These are phyloP conservation scores for Cichlasoma orientale DNA, from an alignment of 2,797 vertebrate species.

Conservation along the genomic window DNA sequence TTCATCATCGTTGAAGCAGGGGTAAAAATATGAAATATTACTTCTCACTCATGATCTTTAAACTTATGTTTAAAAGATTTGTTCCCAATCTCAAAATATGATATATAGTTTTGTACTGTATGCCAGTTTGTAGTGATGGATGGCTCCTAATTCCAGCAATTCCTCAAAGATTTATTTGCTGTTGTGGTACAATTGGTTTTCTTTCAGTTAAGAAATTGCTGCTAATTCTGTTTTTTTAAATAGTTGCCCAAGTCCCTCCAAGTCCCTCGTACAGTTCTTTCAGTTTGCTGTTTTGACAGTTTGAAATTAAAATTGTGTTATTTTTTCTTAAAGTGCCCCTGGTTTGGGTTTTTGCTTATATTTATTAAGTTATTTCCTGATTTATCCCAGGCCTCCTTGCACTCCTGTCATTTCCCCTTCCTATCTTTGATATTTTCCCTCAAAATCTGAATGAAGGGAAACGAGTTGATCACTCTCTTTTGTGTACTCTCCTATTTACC, in stretches of 20 bases:
- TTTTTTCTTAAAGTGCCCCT: neutral
- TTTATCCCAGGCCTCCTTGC: neutral
- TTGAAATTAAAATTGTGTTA: neutral
- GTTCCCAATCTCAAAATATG: neutral
- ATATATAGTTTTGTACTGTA: neutral
- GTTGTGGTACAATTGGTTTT: neutral
- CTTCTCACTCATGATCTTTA: neutral
- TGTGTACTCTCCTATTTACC: neutral
- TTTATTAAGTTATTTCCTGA: too few species aligned
- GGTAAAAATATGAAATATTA: neutral
- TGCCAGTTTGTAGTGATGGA: neutral
- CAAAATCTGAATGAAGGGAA: neutral
- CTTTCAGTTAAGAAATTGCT: neutral
- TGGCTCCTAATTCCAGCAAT: neutral
- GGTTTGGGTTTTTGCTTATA: neutral
- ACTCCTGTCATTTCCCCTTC: neutral
- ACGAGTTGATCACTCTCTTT: neutral
- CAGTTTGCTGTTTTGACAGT: neutral
- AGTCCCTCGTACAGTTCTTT: neutral
- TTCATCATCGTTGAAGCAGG: neutral
- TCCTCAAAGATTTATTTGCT: neutral
- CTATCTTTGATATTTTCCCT: neutral
- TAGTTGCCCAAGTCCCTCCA: neutral
- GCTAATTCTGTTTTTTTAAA: neutral
- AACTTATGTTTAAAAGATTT: slow-evolving; percentile 20